Evolutionary conservation across 2,888 invertebrate species (phyloP), one percentile per base, ranked within the genome.

Genomic region (Anarsia innoxiella): DNA sequence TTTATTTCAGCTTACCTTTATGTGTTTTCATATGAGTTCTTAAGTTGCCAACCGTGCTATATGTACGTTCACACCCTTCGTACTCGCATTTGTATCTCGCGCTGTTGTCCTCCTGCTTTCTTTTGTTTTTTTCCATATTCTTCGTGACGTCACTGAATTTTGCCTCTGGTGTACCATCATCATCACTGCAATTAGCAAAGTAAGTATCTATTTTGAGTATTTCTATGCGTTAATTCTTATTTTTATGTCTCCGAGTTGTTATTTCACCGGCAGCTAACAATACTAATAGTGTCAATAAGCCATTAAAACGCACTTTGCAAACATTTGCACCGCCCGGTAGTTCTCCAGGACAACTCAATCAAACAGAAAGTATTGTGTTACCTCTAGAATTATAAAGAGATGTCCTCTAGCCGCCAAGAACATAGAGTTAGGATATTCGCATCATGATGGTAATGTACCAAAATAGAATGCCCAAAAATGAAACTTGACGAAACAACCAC

Each of bases 21-120:
- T 97, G 97, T 39, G 96, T 96, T 86, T 97, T 97, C 88, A 95
- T 91, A 80, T 97, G 97, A 42, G 97, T 97, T 62, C 95, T 89
- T 49, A 97, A 86, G 80, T 97, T 97, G 35, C 97, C 97, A 51
- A 95, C 92, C 3, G 97, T 97, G 67, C 95, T 96, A 73, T 97
- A 97, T 37, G 94, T 94, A 53, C 96, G 87, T 45, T 88, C 87
- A 70, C 97, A 97, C 10, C 94, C 94, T 44, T 93, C 92, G 76
- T 92, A 96, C 77, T 95, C 93, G 79, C 97, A 97, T 59, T 88
- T 89, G 72, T 93, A 96, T 54, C 95, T 65, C 10, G 77, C 75
- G 13, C 50, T 61, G 40, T 59, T 69, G 49, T 80, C 83, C 23
- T 79, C 83, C 23, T 54, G 49, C 49, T 66, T 72, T 40, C 66